Percentiles rank a stretch among this genome's conserved stretches.
These are phyloP conservation scores for Struthio camelus DNA, from an alignment of 2,113 vertebrate genomes.

Conservation along the genomic window DNA sequence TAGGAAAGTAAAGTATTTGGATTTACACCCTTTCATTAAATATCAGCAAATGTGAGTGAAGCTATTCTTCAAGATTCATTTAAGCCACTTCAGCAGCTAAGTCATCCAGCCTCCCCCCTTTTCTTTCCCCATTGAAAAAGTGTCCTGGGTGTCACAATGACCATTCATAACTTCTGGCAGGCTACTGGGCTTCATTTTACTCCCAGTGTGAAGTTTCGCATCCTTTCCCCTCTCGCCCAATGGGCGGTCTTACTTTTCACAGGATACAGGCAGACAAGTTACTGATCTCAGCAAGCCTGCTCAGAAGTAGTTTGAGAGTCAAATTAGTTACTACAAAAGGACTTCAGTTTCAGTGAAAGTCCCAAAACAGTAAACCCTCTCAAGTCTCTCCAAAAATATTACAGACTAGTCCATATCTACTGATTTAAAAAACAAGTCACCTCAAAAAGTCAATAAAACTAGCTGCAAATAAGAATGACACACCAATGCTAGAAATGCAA, in stretches of 20 bases:
- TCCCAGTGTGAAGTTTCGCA: not conserved
- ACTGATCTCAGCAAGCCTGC: not conserved
- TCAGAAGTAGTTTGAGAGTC: not conserved
- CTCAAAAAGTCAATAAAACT: not conserved
- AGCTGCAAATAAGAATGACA: not conserved
- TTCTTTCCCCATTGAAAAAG: not conserved
- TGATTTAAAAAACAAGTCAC: not conserved
- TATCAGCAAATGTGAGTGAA: not conserved
- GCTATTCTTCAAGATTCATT: not conserved
- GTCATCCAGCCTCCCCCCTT: not conserved
- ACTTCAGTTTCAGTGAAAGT: not conserved
- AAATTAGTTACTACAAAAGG: not conserved
- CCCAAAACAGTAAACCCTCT: not conserved
- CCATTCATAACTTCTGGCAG: constrained; percentile 40
- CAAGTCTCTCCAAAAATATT: not conserved
- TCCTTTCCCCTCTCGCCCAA: not conserved
- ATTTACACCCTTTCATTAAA: not conserved
- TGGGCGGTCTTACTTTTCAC: not conserved
- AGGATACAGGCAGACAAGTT: not conserved
- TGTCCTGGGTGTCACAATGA: not conserved
- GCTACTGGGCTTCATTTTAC: not conserved
- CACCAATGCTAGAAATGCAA: not conserved
- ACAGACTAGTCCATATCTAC: not conserved
- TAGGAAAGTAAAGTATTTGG: not conserved
- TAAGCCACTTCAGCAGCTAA: not conserved